A percentile compares a stretch with the other conserved stretches of the same genome.
Evolutionary conservation across 2,888 invertebrate species (phyloP).

Genomic region (Venusia cambrica): DNA sequence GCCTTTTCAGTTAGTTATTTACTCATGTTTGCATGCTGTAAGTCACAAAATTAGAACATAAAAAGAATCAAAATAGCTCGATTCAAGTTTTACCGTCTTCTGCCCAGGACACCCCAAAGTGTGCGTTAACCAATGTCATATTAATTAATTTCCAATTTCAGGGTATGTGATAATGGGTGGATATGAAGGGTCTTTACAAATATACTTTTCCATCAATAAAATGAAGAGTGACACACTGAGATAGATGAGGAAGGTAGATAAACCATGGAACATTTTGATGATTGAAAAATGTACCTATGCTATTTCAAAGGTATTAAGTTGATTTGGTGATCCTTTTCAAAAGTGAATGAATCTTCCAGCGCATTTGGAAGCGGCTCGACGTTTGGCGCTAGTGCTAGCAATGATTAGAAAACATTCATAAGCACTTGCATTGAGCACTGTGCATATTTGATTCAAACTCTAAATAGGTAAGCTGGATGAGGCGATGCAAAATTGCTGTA

Average conservation of each 20-base stretch:
- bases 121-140: conserved; percentile 67
- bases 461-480: too few species aligned
- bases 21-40: conserved; percentile 68
- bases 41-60: conserved; percentile 72
- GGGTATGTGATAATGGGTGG: conserved; percentile 25
- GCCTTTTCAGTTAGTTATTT: conserved; percentile 59
- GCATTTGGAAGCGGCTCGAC: conserved; percentile 19
- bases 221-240: too few species aligned
- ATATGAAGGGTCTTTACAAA: conserved; percentile 19
- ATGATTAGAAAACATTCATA: conserved; percentile 1
- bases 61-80: conserved; percentile 48
- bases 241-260: too few species aligned
- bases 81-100: conserved; percentile 77
- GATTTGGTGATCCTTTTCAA: too few species aligned
- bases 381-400: conserved; percentile 3
- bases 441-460: too few species aligned
- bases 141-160: conserved; percentile 47
- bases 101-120: conserved; percentile 73
- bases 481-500: too few species aligned
- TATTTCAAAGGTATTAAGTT: too few species aligned
- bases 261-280: too few species aligned
- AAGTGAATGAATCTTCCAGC: conserved; percentile 30
- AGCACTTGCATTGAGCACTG: too few species aligned
- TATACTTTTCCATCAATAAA: too few species aligned
- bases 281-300: too few species aligned